Percentiles rank a stretch among this genome's conserved stretches.
Conservation (phyloP, 2,797 vertebrate genomes). For the Gila robusta region DNA sequence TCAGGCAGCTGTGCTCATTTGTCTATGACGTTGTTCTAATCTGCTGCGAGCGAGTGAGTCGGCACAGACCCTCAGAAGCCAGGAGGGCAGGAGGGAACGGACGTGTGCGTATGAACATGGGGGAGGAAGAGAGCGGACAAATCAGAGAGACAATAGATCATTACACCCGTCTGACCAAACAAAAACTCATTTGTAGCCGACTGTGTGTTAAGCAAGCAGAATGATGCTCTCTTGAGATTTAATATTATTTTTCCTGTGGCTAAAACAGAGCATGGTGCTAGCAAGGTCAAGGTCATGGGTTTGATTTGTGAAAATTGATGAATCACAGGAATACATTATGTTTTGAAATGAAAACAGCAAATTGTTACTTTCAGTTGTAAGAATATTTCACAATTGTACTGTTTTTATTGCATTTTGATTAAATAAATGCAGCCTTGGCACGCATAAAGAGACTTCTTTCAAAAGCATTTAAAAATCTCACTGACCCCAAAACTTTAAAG, state of each 20-base stretch:
- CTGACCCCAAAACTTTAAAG: background rate
- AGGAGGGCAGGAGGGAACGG: constrained; percentile 26
- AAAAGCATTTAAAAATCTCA: background rate
- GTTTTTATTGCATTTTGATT: background rate
- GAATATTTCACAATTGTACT: background rate
- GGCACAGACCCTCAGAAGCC: background rate
- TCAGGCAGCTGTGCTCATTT: constrained; percentile 57
- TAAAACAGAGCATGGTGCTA: background rate
- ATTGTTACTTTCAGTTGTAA: background rate
- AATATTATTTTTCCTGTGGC: background rate
- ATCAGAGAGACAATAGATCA: constrained; percentile 39
- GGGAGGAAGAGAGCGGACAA: constrained; percentile 17
- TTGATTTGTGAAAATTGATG: background rate
- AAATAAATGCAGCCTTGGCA: background rate
- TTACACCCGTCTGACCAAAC: constrained; percentile 27
- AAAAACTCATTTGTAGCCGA: background rate
- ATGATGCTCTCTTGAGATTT: background rate
- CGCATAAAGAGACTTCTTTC: background rate
- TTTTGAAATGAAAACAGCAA: background rate
- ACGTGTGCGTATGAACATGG: background rate
- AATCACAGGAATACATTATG: background rate
- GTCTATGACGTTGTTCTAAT: constrained; percentile 39
- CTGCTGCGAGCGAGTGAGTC: constrained; percentile 27
- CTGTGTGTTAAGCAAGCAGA: background rate
- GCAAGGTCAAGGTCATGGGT: background rate